These are phyloP conservation scores for Pocota personata DNA, from an alignment of 2,888 invertebrate species.

Conservation along the genomic window DNA sequence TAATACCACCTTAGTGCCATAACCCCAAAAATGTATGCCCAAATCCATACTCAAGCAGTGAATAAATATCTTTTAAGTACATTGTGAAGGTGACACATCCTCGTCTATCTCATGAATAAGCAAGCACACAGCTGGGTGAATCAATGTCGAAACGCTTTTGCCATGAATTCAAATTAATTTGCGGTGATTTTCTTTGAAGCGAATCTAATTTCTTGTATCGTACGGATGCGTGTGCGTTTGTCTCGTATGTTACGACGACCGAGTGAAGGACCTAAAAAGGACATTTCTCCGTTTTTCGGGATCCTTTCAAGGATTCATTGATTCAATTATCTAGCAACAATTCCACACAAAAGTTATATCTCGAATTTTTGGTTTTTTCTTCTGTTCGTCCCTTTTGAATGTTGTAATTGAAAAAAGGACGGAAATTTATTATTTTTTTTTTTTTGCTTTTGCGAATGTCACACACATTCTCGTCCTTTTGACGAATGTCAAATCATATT, in stretches of 20 bases:
- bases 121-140: background rate
- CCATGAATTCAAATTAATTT: conserved; percentile 37
- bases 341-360: background rate
- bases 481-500: conserved; percentile 6
- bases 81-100: conserved; percentile 11
- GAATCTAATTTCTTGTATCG: conserved; percentile 17
- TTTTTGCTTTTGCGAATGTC: background rate
- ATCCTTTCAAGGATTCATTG: conserved; percentile 35
- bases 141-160: conserved; percentile 20
- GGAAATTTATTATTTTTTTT: background rate
- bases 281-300: conserved; percentile 6
- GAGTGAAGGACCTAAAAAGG: conserved; percentile 19
- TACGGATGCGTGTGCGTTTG: background rate
- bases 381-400: conserved; percentile 7
- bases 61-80: background rate
- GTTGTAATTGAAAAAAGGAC: conserved; percentile 25
- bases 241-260: background rate
- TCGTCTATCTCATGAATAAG: background rate
- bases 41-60: conserved; percentile 5
- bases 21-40: background rate
- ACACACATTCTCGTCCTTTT: background rate
- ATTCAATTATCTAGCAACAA: conserved; percentile 53
- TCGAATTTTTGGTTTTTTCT: background rate
- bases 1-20: background rate
- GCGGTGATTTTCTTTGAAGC: conserved; percentile 29